phyloP scores from a whole-genome alignment of 2,113 vertebrate species.

The Poicephalus meyeri region DNA sequence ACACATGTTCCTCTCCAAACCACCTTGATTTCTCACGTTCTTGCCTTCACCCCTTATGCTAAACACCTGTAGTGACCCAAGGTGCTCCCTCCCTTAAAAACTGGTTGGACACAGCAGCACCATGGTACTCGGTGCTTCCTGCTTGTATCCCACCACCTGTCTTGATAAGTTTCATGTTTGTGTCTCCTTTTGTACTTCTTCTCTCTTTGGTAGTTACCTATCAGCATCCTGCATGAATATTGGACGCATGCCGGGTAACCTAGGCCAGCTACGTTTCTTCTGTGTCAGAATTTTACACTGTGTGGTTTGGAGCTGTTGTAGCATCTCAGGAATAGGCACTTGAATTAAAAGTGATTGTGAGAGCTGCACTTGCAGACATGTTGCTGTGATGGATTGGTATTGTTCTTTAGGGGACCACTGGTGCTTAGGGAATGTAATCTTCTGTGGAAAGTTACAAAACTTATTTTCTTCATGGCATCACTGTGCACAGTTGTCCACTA shows the following conservation, averaged over 20 bases:
- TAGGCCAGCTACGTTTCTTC: background rate
- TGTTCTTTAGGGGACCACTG: background rate
- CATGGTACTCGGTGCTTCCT: background rate
- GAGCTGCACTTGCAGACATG: background rate
- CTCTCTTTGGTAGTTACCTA: background rate
- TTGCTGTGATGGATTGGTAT: background rate
- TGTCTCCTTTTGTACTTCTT: background rate
- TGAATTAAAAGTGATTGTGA: background rate
- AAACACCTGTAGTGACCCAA: fast-evolving
- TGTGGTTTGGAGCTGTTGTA: background rate
- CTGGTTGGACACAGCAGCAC: background rate
- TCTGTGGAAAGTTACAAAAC: background rate
- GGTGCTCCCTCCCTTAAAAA: background rate
- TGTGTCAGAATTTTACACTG: background rate
- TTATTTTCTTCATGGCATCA: background rate
- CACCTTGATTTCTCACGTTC: background rate
- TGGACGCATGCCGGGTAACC: background rate
- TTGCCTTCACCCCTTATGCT: background rate
- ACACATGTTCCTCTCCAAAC: background rate
- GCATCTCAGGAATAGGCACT: background rate
- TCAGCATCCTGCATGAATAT: background rate
- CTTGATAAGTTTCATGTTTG: fast-evolving
- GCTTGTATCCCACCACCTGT: background rate
- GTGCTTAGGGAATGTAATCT: background rate
- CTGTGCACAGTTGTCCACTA: background rate